A percentile compares a stretch with the other conserved stretches of the same genome.
Conservation (phyloP, 2,113 vertebrate genomes). For the Alouatta palliata region DNA sequence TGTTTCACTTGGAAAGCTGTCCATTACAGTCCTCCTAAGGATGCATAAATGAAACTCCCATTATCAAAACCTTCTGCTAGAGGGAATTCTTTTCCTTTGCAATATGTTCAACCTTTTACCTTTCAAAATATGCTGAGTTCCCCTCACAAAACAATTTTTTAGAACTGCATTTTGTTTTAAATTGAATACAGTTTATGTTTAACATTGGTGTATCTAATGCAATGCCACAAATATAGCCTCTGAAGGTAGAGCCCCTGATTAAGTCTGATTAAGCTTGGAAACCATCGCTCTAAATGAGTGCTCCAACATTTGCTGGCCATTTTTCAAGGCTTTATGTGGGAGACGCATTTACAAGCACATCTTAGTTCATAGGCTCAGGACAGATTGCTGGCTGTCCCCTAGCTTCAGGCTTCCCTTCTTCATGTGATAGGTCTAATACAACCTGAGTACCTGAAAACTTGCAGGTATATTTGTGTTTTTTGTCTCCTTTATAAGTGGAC, state of each 20-base stretch:
- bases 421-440: neutral
- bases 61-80: slow-evolving; percentile 48
- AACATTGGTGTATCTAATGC: neutral
- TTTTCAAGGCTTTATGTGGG: neutral
- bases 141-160: neutral
- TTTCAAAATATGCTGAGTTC: neutral
- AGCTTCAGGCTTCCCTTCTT: neutral
- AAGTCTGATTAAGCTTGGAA: neutral
- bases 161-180: neutral
- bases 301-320: neutral
- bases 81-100: slow-evolving; percentile 30
- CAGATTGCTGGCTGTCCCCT: neutral
- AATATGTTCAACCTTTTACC: slow-evolving; percentile 39
- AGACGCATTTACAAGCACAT: neutral
- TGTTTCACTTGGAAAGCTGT: slow-evolving; percentile 66
- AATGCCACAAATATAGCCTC: neutral
- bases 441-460: neutral
- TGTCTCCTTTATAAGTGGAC: neutral
- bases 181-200: neutral
- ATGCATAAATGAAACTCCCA: slow-evolving; percentile 12
- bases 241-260: neutral
- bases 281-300: neutral
- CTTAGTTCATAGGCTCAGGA: neutral
- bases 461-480: neutral
- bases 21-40: slow-evolving; percentile 25